Evolutionary conservation across 2,888 invertebrate genomes (phyloP), one percentile per base, ranked within the genome.

Genomic region (Andricus curvator): DNA sequence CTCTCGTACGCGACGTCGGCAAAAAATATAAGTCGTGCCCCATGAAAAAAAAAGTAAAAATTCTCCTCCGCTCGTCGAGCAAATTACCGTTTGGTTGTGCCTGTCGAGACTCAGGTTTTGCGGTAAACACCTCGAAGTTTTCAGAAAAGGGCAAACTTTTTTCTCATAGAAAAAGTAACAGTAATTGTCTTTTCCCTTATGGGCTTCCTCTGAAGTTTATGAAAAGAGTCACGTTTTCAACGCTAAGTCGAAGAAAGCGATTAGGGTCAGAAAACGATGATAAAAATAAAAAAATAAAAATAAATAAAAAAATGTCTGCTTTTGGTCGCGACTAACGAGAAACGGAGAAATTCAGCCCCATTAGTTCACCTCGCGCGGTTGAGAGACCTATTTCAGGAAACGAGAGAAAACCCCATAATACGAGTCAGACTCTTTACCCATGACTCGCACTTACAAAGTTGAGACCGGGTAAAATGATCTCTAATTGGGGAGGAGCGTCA

Each of bases 21-120:
- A 82, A 84, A 84, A 81, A 83, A 84, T 74, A 81, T 81, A 74
- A 62, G 44, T 64, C 44, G 22, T 29, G 41, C 48, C 48, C 48
- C 17, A 8, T 29, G 25, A 4, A 48, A 51, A 68, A 22, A 48
- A 70, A 17, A 48, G 25, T 17, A 68, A 48, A 70, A 70, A 70
- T 51, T 29, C 48, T 56, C 51, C 33, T 56, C 0, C n/a, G n/a
- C 74, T 56, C 74, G 20, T 20, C 29, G 33, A 74, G 74, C 74
- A 74, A 74, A 74, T 74, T 74, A 56, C 74, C 74, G 74, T 74
- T 74, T 29, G 56, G 74, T 74, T 48, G 51, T n/a, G 22, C 13
- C 62, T 62, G 62, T 62, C 20, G 29, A 56, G 74, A 15, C 62
- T 56, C 74, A 56, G 51, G 51, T 74, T 74, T 56, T 74, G 74